These are phyloP conservation scores for Setophaga coronata DNA, from an alignment of 2,113 vertebrate species.

Conservation along the genomic window DNA sequence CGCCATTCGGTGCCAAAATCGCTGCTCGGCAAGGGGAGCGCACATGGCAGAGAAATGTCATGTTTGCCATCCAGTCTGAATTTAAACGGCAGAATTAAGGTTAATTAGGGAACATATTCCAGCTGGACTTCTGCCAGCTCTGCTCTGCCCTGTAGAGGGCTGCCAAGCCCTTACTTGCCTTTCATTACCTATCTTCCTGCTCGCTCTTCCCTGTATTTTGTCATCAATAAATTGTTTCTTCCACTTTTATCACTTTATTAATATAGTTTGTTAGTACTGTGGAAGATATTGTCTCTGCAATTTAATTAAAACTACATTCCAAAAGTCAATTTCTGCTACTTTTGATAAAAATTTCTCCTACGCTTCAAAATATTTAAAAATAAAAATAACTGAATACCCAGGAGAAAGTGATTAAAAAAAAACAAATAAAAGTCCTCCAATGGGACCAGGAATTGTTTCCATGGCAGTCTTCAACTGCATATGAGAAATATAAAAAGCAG, in stretches of 20 bases:
- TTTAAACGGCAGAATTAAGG: background rate
- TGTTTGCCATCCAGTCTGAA: background rate
- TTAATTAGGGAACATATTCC: constrained; percentile 39
- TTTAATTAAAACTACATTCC: constrained; percentile 33
- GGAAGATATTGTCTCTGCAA: background rate
- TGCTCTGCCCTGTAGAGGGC: constrained; percentile 26
- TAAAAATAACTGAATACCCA: background rate
- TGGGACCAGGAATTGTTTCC: background rate
- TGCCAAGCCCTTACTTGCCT: constrained; percentile 26
- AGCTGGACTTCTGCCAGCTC: constrained; percentile 6
- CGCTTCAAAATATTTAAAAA: background rate
- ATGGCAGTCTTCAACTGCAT: background rate
- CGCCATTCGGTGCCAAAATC: background rate
- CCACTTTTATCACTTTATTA: constrained; percentile 35
- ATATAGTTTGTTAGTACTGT: background rate
- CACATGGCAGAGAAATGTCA: background rate
- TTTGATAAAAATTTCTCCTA: background rate
- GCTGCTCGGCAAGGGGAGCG: background rate
- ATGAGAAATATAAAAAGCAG: background rate
- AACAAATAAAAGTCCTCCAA: background rate
- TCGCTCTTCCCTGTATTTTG: background rate
- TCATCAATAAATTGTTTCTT: constrained; percentile 36
- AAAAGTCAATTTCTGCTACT: background rate
- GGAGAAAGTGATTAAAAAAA: background rate
- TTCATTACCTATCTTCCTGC: background rate